Percentiles rank a stretch among this genome's conserved stretches.
Conservation (phyloP, 2,797 vertebrate genomes). For the Acanthiza pusilla region DNA sequence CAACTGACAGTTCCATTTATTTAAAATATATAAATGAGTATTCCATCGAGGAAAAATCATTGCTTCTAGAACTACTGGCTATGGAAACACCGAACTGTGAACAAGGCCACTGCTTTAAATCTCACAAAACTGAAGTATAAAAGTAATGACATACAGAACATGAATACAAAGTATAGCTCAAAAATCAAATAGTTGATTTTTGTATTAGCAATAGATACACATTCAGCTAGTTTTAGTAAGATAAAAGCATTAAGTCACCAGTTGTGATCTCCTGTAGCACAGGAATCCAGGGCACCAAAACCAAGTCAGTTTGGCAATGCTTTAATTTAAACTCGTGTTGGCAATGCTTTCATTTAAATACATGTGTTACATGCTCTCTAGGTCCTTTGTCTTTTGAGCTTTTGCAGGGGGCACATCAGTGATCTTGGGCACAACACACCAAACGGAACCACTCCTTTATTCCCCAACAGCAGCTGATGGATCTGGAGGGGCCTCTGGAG, state of each 20-base stretch:
- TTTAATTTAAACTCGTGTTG: not conserved
- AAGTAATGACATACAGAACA: not conserved
- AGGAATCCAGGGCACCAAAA: not conserved
- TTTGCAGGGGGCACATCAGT: not conserved
- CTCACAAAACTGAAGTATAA: not conserved
- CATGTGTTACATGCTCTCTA: accelerated
- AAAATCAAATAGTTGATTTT: not conserved
- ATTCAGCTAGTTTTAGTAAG: not conserved
- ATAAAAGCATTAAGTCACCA: not conserved
- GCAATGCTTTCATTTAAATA: not conserved
- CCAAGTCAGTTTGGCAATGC: not conserved
- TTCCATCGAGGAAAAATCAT: accelerated
- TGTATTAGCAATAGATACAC: not conserved
- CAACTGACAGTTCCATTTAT: not conserved
- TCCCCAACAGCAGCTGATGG: not conserved
- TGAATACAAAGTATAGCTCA: not conserved
- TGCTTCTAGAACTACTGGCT: not conserved
- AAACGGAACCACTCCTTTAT: not conserved
- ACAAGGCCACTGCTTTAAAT: not conserved
- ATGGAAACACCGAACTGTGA: not conserved
- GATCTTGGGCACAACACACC: not conserved
- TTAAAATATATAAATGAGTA: not conserved
- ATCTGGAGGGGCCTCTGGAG: not conserved
- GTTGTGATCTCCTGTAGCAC: not conserved
- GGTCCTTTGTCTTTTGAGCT: not conserved